These are phyloP conservation scores for human DNA, from an alignment of 2,113 vertebrate genomes.

Conservation along the genomic window GRCh38 chr2:172279001-172279500, in stretches of 20 bases:
- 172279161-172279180: neutral
- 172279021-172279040: neutral
- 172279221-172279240: neutral
- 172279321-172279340: neutral
- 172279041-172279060: neutral
- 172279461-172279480: neutral
- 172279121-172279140: neutral
- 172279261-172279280: neutral
- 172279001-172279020: neutral
- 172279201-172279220: neutral
- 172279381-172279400: neutral
- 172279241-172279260: neutral
- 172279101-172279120: neutral
- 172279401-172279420: neutral
- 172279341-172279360: neutral
- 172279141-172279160: neutral
- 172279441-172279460: neutral
- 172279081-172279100: neutral
- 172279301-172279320: neutral
- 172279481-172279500: neutral
- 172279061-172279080: neutral
- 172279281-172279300: too few species aligned
- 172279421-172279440: neutral
- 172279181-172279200: neutral
- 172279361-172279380: neutral